Evolutionary conservation across 2,888 invertebrate genomes (phyloP).

Genomic region (Falcaria lacertinaria): DNA sequence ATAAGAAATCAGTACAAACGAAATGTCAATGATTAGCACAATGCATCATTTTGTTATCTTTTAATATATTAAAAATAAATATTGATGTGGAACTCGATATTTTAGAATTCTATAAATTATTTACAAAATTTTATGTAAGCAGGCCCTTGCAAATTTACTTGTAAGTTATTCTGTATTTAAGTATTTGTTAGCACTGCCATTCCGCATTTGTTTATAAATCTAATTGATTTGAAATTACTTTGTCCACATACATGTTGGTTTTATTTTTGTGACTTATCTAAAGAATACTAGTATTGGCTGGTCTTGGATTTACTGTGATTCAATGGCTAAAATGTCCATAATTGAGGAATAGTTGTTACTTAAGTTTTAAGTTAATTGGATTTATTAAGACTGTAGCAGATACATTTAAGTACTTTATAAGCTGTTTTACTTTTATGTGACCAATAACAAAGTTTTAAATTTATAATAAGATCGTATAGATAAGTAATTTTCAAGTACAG

Average conservation of each 20-base stretch:
- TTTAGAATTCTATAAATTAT: slow-evolving; percentile 14
- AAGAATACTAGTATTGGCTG: slow-evolving; percentile 15
- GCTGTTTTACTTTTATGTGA: slow-evolving; percentile 71
- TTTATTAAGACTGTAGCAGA: slow-evolving; percentile 62
- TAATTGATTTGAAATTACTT: slow-evolving; percentile 12
- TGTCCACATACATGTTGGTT: slow-evolving; percentile 8
- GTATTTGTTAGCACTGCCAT: slow-evolving; percentile 47
- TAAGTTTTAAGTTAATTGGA: slow-evolving; percentile 30
- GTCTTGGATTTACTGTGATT: slow-evolving; percentile 9
- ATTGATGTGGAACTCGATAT: slow-evolving; percentile 26
- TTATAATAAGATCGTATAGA: slow-evolving; percentile 52
- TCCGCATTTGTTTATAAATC: slow-evolving; percentile 50
- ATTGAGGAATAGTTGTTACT: slow-evolving; percentile 24
- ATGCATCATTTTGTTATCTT: background rate
- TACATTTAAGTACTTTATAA: slow-evolving; percentile 58
- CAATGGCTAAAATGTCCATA: slow-evolving; percentile 30
- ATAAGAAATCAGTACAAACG: background rate
- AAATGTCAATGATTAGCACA: background rate
- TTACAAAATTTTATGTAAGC: slow-evolving; percentile 38
- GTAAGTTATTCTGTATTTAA: slow-evolving; percentile 35
- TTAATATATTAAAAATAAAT: background rate
- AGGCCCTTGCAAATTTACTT: slow-evolving; percentile 54
- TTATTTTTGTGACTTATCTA: slow-evolving; percentile 16
- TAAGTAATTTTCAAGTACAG: slow-evolving; percentile 64
- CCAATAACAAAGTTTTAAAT: slow-evolving; percentile 67